A percentile compares a stretch with the other conserved stretches of the same genome.
phyloP scores from a whole-genome alignment of 2,113 vertebrate genomes.

The Gymnorhina tibicen region DNA sequence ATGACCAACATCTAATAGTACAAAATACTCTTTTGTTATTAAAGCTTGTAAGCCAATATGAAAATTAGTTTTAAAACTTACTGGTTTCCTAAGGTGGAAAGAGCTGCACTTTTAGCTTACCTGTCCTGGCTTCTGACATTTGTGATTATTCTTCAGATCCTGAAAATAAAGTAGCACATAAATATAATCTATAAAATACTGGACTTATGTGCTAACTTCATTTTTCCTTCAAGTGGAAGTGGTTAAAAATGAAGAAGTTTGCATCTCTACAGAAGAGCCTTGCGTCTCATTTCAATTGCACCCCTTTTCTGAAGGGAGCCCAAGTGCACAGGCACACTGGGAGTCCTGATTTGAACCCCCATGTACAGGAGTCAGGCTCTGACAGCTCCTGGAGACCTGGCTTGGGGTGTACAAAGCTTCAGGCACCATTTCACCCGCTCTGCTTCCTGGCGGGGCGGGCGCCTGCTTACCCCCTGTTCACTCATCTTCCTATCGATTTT shows the following conservation, averaged over 20 bases:
- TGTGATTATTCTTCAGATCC: not conserved
- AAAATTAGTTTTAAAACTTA: not conserved
- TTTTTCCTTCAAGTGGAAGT: not conserved
- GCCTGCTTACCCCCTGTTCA: fast-evolving
- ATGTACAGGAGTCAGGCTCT: not conserved
- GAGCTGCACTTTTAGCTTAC: not conserved
- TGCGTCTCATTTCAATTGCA: fast-evolving
- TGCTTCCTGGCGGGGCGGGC: fast-evolving
- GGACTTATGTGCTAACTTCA: not conserved
- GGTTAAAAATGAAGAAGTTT: not conserved
- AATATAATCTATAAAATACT: not conserved
- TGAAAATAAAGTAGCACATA: not conserved
- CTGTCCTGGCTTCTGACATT: not conserved
- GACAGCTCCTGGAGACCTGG: not conserved
- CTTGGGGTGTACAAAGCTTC: not conserved
- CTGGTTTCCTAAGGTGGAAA: not conserved
- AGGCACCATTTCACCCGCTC: not conserved
- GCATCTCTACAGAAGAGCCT: not conserved
- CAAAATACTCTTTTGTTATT: constrained; percentile 1
- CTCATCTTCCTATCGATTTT: not conserved
- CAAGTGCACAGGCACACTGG: fast-evolving
- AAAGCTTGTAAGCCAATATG: not conserved
- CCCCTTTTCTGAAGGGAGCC: not conserved
- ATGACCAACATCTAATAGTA: constrained; percentile 11
- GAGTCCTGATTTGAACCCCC: not conserved